Conservation (phyloP, 2,113 vertebrate species). For the Hemichromis elongatus region DNA sequence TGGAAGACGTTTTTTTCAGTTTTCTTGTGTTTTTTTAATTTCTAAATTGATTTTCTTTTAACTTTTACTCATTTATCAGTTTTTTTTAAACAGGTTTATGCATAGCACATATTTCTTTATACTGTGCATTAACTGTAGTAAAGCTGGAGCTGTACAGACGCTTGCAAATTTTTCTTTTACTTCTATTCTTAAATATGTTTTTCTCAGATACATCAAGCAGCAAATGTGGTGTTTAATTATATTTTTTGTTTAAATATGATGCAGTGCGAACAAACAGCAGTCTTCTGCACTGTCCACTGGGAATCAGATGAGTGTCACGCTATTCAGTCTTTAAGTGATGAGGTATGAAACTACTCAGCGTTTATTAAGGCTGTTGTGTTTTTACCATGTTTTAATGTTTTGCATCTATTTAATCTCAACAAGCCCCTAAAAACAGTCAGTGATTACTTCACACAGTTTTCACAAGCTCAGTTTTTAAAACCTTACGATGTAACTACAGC, state of each 20-base stretch:
- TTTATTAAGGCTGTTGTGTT: too few relatives aligned
- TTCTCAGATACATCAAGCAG: not conserved
- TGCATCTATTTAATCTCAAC: too few relatives aligned
- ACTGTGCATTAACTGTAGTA: not conserved
- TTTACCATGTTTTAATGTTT: too few relatives aligned
- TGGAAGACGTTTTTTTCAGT: not conserved
- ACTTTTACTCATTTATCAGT: not conserved
- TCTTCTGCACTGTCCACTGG: too few relatives aligned
- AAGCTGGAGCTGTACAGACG: not conserved
- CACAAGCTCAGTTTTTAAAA: too few relatives aligned
- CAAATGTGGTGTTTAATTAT: not conserved
- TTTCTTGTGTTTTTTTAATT: not conserved
- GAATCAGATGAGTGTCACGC: too few relatives aligned
- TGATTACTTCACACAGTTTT: too few relatives aligned
- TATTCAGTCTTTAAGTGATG: too few relatives aligned
- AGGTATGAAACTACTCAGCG: too few relatives aligned
- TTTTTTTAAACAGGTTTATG: not conserved
- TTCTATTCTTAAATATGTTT: not conserved
- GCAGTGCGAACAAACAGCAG: not conserved
- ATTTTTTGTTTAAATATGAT: not conserved
- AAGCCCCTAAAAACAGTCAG: too few relatives aligned
- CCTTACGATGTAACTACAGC: too few relatives aligned
- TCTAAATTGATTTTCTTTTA: not conserved
- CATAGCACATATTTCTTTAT: not conserved
- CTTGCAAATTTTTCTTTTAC: not conserved